Evolutionary conservation across 2,888 invertebrate species (phyloP), one percentile per base, ranked within the genome.

Genomic region (Protophormia terraenovae): DNA sequence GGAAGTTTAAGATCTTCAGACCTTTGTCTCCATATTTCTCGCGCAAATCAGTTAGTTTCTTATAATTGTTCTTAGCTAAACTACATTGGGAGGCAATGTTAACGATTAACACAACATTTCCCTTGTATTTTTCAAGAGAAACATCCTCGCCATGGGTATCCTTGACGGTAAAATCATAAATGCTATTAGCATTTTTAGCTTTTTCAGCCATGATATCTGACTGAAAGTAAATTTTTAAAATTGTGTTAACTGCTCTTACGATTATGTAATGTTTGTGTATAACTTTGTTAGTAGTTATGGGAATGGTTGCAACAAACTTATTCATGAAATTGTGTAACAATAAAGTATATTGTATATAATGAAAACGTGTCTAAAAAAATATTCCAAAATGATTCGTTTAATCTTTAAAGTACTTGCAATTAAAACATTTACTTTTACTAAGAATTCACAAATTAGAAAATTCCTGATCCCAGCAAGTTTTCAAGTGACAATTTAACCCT

Each of bases 71-170:
- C 86, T 95, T 94, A 0, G 97, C 97, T 73, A 96, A 93, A 0
- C 97, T 97, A 92, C 97, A 97, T 90, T 97, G 94, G 1, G 96
- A 96, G 0, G 97, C 97, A 8, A 97, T 97, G 90, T 98, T 98
- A 1, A 97, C 97, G 76, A 98, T 95, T n/a, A 98, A 90, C 0
- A 95, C 93, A 1, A 97, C 96, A 87, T 96, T 93, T 19, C 96
- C 97, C 89, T 94, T 94, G 88, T 95, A 95, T 84, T 93, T 93
- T 0, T 94, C 95, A 71, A 97, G 92, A 0, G 95, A 94, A 0
- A 97, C 94, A 27, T 95, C 94, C 78, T 95, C 94, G 0, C 97
- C 97, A 88, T 96, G 94, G 55, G 96, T 95, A 89, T 97, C 95
- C 88, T 94, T 95, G 0, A 95, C 97, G 29, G 94, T 95, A 91